Percentiles rank a stretch among this genome's conserved stretches.
These are phyloP conservation scores for Haliclystus octoradiatus DNA, from an alignment of 30 jellyfish, hydroid and myxozoan species.

Conservation along the genomic window DNA sequence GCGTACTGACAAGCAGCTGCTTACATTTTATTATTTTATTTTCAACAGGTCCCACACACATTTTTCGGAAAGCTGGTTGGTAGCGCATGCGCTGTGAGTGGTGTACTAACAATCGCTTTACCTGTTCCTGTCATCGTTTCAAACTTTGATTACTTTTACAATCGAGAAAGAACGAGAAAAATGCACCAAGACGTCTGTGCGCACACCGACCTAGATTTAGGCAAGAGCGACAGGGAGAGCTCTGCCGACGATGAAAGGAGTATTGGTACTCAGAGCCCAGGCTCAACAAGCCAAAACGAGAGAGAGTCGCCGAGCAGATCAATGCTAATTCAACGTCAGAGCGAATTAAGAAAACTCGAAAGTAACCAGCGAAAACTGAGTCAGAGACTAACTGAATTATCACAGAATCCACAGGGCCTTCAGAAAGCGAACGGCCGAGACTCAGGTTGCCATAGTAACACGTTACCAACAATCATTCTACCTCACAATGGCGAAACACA, in stretches of 20 bases:
- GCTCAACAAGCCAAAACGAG: not conserved
- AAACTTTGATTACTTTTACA: constrained; percentile 83
- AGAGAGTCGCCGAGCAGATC: constrained; percentile 11
- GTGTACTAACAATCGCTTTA: constrained; percentile 83
- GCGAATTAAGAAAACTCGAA: constrained; percentile 43
- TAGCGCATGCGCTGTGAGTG: constrained; percentile 84
- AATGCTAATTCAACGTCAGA: constrained; percentile 60
- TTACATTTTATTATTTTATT: too few species aligned
- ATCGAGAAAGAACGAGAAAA: constrained; percentile 69
- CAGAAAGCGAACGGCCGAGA: constrained; percentile 5
- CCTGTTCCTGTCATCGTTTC: constrained; percentile 97
- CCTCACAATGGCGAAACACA: not conserved
- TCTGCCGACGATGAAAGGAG: not conserved
- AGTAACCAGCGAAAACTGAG: constrained; percentile 23
- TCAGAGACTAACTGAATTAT: constrained; percentile 18
- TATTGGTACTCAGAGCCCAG: constrained; percentile 2
- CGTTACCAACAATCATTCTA: not conserved
- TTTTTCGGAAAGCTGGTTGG: constrained; percentile 82
- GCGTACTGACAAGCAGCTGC: too few species aligned
- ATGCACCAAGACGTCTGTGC: constrained; percentile 39
- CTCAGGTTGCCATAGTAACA: not conserved
- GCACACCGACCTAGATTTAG: not conserved
- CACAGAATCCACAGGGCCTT: constrained; percentile 1
- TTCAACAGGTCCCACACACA: constrained; percentile 74
- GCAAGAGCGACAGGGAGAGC: not conserved